Evolutionary conservation across 2,888 invertebrate species (phyloP), one percentile per base, ranked within the genome.

Genomic region (Sycophila texana): DNA sequence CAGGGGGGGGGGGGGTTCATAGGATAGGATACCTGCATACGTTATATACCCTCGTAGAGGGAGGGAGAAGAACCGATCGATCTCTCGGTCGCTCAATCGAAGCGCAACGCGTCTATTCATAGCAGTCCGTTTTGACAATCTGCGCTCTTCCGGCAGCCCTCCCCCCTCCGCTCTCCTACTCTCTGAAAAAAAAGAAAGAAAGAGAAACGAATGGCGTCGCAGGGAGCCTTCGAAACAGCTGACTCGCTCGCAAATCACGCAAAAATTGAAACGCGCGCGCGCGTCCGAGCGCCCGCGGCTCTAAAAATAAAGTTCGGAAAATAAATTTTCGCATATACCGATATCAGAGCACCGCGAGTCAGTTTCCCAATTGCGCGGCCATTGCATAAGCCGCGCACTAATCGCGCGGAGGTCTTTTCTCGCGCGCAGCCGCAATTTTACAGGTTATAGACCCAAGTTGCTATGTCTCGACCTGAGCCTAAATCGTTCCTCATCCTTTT

Each of bases 81-180:
- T 39, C 39, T 39, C 7, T 39, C 70, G 63, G 57, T 65, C 63
- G 63, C 57, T 58, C 66, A 26, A n/a, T 26, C n/a, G 49, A 49
- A 47, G 20, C 39, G 3, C 22, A 67, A 39, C 53, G 26, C 57
- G 39, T 49, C 76, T 80, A 80, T 77, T 80, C 73, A 80, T 80
- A 80, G 73, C 57, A 65, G 18, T 20, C n/a, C 55, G 20, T 47
- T 53, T 22, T 14, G 58, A 58, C 60, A 22, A 67, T 39, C 26
- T 72, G 49, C 18, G 63, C 18, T 7, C 26, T n/a, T 53, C 14
- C 51, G 16, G 12, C 20, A n/a, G n/a, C 74, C 49, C 26, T 14
- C n/a, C 30, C 0, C 39, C 39, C 39, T 39, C 39, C 39, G n/a
- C 39, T 39, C 7, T 7, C 30, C 1, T n/a, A 4, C n/a, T n/a